phyloP scores from a whole-genome alignment of 2,888 invertebrate genomes.

The Hypolimnas misippus region DNA sequence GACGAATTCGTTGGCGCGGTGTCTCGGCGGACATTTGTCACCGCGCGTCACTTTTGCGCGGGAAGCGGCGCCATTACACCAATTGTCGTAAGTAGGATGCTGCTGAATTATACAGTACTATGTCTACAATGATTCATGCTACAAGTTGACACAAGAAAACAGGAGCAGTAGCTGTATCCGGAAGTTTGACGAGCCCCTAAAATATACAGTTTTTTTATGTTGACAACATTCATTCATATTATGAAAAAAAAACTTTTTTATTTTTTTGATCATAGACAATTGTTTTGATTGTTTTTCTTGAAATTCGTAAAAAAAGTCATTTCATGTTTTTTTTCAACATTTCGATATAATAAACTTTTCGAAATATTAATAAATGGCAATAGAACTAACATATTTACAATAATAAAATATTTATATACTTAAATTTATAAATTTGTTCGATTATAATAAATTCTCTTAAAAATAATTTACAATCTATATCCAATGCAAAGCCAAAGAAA shows the following conservation, averaged over 20 bases:
- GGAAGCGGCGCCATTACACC: constrained; percentile 64
- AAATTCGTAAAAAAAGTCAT: too few relatives aligned
- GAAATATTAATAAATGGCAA: too few relatives aligned
- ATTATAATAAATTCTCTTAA: too few relatives aligned
- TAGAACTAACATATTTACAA: too few relatives aligned
- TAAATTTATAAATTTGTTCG: too few relatives aligned
- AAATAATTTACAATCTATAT: too few relatives aligned
- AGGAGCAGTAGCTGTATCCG: constrained; percentile 35
- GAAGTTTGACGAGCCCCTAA: neutral
- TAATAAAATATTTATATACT: too few relatives aligned
- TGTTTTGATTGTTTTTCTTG: too few relatives aligned
- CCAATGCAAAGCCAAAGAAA: too few relatives aligned
- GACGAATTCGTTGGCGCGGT: constrained; percentile 21
- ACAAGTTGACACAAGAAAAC: constrained; percentile 55
- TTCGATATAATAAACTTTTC: too few relatives aligned
- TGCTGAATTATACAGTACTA: constrained; percentile 55
- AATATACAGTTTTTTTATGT: neutral
- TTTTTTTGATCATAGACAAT: neutral
- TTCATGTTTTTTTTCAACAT: too few relatives aligned
- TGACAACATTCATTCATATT: neutral
- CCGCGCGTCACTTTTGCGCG: constrained; percentile 64
- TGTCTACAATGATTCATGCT: constrained; percentile 55
- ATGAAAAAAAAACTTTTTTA: neutral
- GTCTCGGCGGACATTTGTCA: constrained; percentile 28
- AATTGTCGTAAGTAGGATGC: constrained; percentile 75